Evolutionary conservation across 2,888 invertebrate species (phyloP), one percentile per base, ranked within the genome.

Genomic region (Anthrax anthrax): DNA sequence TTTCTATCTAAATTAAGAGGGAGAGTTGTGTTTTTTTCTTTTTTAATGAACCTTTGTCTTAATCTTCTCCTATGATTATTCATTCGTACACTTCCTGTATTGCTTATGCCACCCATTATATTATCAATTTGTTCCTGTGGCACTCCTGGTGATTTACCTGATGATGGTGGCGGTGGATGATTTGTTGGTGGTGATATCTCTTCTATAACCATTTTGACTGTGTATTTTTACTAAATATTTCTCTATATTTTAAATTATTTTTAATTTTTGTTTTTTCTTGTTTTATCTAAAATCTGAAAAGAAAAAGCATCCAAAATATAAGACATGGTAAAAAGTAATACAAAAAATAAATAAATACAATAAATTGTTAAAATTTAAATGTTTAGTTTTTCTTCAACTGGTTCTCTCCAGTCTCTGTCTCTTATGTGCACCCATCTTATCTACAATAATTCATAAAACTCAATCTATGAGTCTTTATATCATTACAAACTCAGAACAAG

Each of bases 71-170:
- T 80, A 70, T 90, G 88, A 72, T 88, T 89, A 71, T 90, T 89
- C 67, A 90, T 81, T 56, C 86, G 81, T 58, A 90, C 86, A 62
- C 85, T 84, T 46, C 86, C 88, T 39, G 89, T 86, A 70, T 85
- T 87, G 72, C 86, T 85, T 70, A 90, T 85, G 58, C 89, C 88
- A 59, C 89, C 86, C 86, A 89, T 84, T 61, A 90, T 90, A 65
- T 82, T 84, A 73, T 86, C 84, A 66, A 85, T 80, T 67, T 74
- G 77, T 56, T 78, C 77, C 58, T 67, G 69, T 50, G 67, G 64
- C 50, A 66, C 64, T 47, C 65, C 63, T 38, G 66, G 61, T 44
- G 63, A 51, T 40, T 53, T 51, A n/a, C n/a, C n/a, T n/a, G n/a
- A n/a, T n/a, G n/a, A n/a, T 41, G 54, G 55, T 41, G 53, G 53